Percentiles rank a stretch among this genome's conserved stretches.
Evolutionary conservation across 2,888 invertebrate species (phyloP).

Genomic region (Rotaria sp.): DNA sequence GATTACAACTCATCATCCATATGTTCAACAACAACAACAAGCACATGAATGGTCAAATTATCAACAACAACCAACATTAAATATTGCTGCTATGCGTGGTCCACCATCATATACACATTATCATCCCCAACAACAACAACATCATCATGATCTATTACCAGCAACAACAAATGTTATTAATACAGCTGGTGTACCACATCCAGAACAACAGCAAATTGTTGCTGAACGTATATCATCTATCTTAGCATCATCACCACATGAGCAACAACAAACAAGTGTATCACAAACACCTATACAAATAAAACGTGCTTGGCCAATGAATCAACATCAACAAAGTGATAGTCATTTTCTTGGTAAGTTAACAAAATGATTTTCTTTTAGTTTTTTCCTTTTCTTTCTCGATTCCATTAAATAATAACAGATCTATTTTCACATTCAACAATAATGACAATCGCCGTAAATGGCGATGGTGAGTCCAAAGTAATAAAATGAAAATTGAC

Average conservation of each 20-base stretch:
- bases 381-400: too few species aligned
- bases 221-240: conserved; percentile 19
- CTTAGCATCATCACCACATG: conserved; percentile 1
- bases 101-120: not conserved
- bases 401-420: not conserved
- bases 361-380: not conserved
- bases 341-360: not conserved
- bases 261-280: not conserved
- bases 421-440: not conserved
- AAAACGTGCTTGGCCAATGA: not conserved
- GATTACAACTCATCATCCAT: not conserved
- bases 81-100: not conserved
- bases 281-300: not conserved
- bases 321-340: not conserved
- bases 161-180: conserved; percentile 5
- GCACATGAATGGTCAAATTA: not conserved
- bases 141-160: conserved; percentile 5
- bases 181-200: not conserved
- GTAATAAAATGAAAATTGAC: conserved; percentile 1
- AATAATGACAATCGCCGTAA: not conserved
- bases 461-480: conserved; percentile 2
- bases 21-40: not conserved
- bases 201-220: not conserved
- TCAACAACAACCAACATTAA: conserved; percentile 23
- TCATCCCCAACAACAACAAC: conserved; percentile 8